Evolutionary conservation across 1,140 invertebrate species (phyloP).

Genomic region (Drosophila serrata): DNA sequence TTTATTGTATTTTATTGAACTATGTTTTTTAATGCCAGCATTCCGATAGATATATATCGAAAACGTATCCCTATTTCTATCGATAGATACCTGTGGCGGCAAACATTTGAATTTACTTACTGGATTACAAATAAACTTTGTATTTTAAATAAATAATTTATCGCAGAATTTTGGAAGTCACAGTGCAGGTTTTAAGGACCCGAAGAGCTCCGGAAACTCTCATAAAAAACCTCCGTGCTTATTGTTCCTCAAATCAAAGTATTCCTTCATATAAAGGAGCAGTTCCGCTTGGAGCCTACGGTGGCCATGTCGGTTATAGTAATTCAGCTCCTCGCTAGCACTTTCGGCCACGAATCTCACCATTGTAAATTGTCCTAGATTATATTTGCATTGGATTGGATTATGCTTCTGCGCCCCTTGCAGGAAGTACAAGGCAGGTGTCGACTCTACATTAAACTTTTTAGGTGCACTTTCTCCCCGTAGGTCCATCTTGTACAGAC

Average conservation of each 20-base stretch:
- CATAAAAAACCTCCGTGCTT: background rate
- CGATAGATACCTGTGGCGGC: background rate
- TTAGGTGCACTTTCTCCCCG: constrained; percentile 12
- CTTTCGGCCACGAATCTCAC: constrained; percentile 20
- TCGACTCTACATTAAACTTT: constrained; percentile 27
- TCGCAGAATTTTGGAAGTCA: too few relatives aligned
- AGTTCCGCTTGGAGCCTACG: constrained; percentile 30
- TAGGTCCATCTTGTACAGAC: constrained; percentile 41
- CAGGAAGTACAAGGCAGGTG: constrained; percentile 32
- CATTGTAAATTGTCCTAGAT: background rate
- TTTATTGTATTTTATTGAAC: background rate
- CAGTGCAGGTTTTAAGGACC: too few relatives aligned
- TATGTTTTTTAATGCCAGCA: constrained; percentile 50
- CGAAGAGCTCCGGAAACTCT: background rate
- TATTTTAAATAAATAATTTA: too few relatives aligned
- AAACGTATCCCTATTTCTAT: constrained; percentile 18
- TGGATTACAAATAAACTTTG: too few relatives aligned
- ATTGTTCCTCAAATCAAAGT: constrained; percentile 8
- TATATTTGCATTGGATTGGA: constrained; percentile 16
- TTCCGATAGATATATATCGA: constrained; percentile 3
- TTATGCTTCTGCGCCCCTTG: constrained; percentile 6
- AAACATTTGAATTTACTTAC: background rate
- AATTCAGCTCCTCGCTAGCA: constrained; percentile 26
- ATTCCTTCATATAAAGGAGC: constrained; percentile 12
- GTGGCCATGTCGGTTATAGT: constrained; percentile 13